A percentile compares a stretch with the other conserved stretches of the same genome.
phyloP scores from a whole-genome alignment of 2,797 vertebrate species.

The Decapterus maruadsi region DNA sequence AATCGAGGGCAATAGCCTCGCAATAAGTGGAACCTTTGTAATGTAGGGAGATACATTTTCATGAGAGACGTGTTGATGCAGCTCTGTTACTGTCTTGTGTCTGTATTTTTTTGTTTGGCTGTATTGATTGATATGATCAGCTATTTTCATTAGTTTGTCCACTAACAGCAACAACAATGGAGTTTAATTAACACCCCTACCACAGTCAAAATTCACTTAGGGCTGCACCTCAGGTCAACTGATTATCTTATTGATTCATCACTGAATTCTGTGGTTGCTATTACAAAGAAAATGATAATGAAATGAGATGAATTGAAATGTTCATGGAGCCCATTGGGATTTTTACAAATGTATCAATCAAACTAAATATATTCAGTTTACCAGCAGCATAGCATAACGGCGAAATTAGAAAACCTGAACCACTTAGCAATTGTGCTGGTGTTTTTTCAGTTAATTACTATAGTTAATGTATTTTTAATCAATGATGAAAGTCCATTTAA shows the following conservation, averaged over 20 bases:
- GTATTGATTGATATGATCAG: background rate
- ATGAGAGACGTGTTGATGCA: background rate
- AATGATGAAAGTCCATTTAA: background rate
- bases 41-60: constrained; percentile 13
- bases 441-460: background rate
- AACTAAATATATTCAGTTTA: background rate
- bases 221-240: background rate
- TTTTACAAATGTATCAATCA: background rate
- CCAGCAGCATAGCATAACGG: background rate
- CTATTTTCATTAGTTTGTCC: background rate
- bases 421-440: background rate
- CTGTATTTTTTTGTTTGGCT: background rate
- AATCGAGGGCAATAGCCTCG: constrained; percentile 14
- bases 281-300: background rate
- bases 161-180: background rate
- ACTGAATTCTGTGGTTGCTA: background rate
- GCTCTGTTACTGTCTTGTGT: background rate
- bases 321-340: background rate
- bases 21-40: constrained; percentile 19
- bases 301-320: background rate
- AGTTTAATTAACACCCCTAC: background rate
- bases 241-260: background rate
- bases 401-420: background rate
- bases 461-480: background rate
- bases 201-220: background rate